phyloP scores from a whole-genome alignment of 1,140 invertebrate species.

The Drosophila subobscura region DNA sequence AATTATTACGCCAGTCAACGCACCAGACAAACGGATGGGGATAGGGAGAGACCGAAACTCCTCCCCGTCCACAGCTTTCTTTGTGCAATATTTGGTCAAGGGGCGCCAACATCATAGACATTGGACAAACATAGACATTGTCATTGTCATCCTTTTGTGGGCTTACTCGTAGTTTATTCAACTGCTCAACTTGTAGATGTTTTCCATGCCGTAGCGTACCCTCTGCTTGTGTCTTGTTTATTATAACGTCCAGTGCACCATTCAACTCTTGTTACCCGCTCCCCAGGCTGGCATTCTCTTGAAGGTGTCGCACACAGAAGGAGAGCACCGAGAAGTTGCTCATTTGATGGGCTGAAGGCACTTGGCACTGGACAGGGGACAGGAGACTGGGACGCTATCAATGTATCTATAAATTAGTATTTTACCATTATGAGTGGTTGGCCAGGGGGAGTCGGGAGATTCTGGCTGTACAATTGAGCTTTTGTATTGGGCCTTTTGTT shows the following conservation, averaged over 20 bases:
- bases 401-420: conserved; percentile 82
- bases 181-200: conserved; percentile 71
- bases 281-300: conserved; percentile 25
- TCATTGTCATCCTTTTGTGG: conserved; percentile 76
- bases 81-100: conserved; percentile 27
- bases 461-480: conserved; percentile 60
- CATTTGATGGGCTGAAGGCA: conserved; percentile 67
- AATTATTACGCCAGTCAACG: conserved; percentile 72
- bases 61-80: conserved; percentile 9
- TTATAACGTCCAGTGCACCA: conserved; percentile 70
- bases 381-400: conserved; percentile 40
- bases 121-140: conserved; percentile 67
- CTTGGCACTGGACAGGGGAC: conserved; percentile 32
- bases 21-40: not conserved
- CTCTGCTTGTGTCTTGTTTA: conserved; percentile 62
- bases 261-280: conserved; percentile 27
- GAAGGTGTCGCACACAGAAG: conserved; percentile 72
- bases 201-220: conserved; percentile 1
- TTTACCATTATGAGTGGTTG: conserved; percentile 74
- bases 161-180: conserved; percentile 69
- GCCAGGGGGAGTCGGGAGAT: conserved; percentile 22
- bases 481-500: conserved; percentile 61
- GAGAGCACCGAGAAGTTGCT: conserved; percentile 50
- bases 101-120: conserved; percentile 54
- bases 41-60: conserved; percentile 7